A percentile compares a stretch with the other conserved stretches of the same genome.
Evolutionary conservation across 30 jellyfish, hydroid and myxozoan genomes (phyloP).

Genomic region (Clytia hemisphaerica): DNA sequence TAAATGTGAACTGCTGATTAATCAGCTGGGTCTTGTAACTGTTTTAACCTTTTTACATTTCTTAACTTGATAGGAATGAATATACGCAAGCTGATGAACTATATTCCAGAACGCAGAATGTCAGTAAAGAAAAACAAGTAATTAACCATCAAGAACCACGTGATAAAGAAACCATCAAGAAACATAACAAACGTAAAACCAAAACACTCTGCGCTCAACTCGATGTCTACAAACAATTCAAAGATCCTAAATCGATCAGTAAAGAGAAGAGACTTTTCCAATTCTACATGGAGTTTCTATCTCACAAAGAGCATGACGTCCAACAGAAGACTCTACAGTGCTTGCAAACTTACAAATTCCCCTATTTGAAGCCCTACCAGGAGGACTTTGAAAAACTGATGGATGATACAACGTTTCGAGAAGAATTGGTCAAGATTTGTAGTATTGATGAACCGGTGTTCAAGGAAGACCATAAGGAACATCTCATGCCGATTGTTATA

Average conservation of each 20-base stretch:
- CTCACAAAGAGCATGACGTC: conserved; percentile 58
- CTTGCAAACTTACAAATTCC: conserved; percentile 60
- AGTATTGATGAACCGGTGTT: conserved; percentile 33
- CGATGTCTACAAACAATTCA: conserved; percentile 42
- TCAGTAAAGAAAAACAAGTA: too few species aligned
- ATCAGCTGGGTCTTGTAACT: too few species aligned
- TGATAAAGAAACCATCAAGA: too few species aligned
- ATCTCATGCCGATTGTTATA: conserved; percentile 51
- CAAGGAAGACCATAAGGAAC: conserved; percentile 45
- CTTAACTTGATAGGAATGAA: too few species aligned
- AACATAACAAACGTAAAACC: conserved; percentile 8
- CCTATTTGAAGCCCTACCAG: conserved; percentile 63
- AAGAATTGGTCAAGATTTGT: conserved; percentile 44
- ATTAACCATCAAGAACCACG: too few species aligned
- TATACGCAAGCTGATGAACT: conserved; percentile 9
- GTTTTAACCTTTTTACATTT: too few species aligned
- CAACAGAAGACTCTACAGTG: conserved; percentile 48
- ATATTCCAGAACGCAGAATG: too few species aligned
- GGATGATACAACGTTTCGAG: conserved; percentile 66
- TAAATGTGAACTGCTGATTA: too few species aligned
- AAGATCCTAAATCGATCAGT: conserved; percentile 61
- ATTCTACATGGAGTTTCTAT: conserved; percentile 40
- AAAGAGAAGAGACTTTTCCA: conserved; percentile 37
- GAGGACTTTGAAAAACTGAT: conserved; percentile 64
- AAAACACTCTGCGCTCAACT: conserved; percentile 47